Base-by-base conservation (phyloP, 2,797 vertebrate genomes). In the Poeciliopsis gracilis region DNA sequence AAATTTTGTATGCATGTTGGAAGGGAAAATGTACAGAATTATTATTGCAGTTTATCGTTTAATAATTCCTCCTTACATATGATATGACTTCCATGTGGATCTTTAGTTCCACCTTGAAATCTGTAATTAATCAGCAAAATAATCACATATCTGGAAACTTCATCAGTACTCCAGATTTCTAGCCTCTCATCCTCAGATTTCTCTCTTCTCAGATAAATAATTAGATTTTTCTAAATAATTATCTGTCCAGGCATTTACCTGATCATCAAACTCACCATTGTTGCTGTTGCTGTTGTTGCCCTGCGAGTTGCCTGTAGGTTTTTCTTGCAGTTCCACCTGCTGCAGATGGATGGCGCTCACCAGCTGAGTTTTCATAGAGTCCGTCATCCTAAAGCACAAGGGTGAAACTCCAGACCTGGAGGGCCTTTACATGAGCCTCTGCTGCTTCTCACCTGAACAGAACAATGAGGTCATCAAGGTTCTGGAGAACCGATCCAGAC, bases 291-390 rank as follows among this genome's bases (percentile, higher is more conserved):
- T 33, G 75, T 75, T 73, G 70, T 71, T 77, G 16, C 43, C 61
- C 38, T 79, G 73, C 43, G 4, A 45, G 0, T 47, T 6, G 15
- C 73, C 83, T 25, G 69, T 28, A 57, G 84, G 59, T 28, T 79
- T 86, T 11, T 67, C 63, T 11, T 90, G 78, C 79, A 91, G 75
- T 47, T 95, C 90, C 78, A 95, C 72, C 51, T 96, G 93, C 87
- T 96, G 91, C 72, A 96, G 92, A 25, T 95, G 87, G 85, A 96
- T 95, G 84, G 95, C 92, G 74, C 85, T 94, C 57, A 96, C 95
- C 82, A 95, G 92, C 91, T 95, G 78, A 13, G 87, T 91, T 76
- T 91, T 93, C 87, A 91, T 94, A 1, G 55, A 16, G 0, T 91
- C 90, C 0, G 2, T 63, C 89, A 91, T 92, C 43, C 79, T 89